Base-by-base conservation (phyloP, 2,113 vertebrate genomes). In the Apteryx owenii region DNA sequence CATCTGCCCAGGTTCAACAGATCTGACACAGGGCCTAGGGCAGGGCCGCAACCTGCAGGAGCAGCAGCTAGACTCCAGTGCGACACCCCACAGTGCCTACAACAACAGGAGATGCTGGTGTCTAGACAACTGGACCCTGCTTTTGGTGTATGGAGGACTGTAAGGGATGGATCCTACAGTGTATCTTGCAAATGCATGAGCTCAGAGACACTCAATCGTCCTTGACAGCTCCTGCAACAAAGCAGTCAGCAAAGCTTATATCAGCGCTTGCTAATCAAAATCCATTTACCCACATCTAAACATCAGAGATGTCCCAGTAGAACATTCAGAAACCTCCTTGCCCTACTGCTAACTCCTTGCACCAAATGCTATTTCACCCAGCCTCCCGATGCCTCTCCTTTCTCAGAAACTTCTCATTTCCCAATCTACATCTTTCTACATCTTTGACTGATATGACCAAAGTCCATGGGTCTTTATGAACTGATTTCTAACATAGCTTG, bases 341-440 rank as follows among this genome's bases (percentile, higher is more conserved):
- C 51, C 25, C 51, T 9, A 23, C 18, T 64, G 38, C 19, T 65
- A 61, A 26, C 51, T 40, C 66, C 68, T 51, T 29, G 42, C 15
- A 29, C 28, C 60, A 69, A 40, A 22, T n/a, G 58, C 64, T 80
- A 33, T 58, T 82, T 22, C 28, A 36, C 40, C 85, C 70, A 51
- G 48, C 48, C 38, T 92, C 11, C 65, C 60, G 73, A 46, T 8
- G 64, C 66, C 26, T 87, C 42, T 76, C 56, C 42, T 91, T 79
- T 80, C 36, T 80, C 81, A 94, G 87, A 58, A 69, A 58, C 70
- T 89, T 79, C 73, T 76, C 42, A 56, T 85, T 91, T 96, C 33
- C 61, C 68, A 5, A 3, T 58, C 56, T 58, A 58, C 29, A 76
- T 12, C 31, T 82, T 61, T 61, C 61, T 94, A 58, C 68, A 53